These are phyloP conservation scores for Atractosteus spatula DNA, from an alignment of 2,113 vertebrate genomes.

Conservation along the genomic window DNA sequence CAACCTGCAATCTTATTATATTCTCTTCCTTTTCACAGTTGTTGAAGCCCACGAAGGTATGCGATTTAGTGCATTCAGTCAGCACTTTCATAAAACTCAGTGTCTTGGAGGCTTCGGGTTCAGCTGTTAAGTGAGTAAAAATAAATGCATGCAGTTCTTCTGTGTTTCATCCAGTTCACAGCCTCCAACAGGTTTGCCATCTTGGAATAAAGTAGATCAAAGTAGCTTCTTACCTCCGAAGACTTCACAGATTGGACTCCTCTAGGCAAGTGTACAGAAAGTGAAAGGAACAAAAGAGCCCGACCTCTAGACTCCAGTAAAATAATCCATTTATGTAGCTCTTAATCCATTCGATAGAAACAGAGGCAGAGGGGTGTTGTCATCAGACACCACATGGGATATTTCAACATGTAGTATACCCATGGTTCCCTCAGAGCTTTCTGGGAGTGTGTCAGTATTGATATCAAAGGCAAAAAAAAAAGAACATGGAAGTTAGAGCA, in stretches of 20 bases:
- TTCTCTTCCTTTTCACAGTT: no score
- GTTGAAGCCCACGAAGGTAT: no score
- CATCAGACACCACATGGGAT: slow-evolving; percentile 7
- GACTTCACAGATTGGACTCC: not conserved
- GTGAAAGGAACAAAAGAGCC: not conserved
- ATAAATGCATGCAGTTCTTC: no score
- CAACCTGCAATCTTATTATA: no score
- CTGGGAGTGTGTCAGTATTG: not conserved
- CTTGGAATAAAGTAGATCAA: no score
- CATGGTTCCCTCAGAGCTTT: not conserved
- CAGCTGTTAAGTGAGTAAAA: no score
- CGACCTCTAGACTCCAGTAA: no score
- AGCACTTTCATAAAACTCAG: no score
- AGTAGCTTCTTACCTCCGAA: not conserved
- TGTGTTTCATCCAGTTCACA: no score
- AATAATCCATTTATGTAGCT: slow-evolving; percentile 1
- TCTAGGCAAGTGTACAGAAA: not conserved
- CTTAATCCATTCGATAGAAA: slow-evolving; percentile 1
- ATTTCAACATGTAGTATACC: not conserved
- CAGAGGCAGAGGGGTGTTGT: not conserved
- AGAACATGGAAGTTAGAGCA: not conserved
- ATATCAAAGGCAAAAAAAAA: not conserved
- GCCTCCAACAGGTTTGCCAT: no score
- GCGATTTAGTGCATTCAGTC: no score
- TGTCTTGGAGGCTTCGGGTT: no score